phyloP scores from a whole-genome alignment of 2,797 vertebrate species.

The Hirundo rustica region DNA sequence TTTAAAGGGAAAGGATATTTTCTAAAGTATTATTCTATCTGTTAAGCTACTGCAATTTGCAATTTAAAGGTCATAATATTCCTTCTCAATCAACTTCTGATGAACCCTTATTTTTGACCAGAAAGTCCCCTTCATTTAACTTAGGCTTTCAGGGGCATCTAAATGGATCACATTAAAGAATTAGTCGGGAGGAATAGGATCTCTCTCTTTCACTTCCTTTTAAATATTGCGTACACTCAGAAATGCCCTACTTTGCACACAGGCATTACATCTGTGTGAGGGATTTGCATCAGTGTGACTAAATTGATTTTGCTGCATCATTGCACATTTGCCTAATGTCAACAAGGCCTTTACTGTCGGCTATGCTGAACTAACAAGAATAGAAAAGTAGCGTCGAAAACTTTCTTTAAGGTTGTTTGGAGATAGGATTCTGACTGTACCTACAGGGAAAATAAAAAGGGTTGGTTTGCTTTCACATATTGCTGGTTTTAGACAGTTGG shows the following conservation, averaged over 20 bases:
- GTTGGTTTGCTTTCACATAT: neutral
- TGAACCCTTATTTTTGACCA: neutral
- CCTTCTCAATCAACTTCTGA: neutral
- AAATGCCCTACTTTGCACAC: slow-evolving; percentile 40
- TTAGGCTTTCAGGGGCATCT: neutral
- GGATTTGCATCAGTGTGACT: slow-evolving; percentile 57
- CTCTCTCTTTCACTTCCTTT: neutral
- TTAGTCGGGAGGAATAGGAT: neutral
- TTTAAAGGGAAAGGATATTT: neutral
- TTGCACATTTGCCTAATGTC: slow-evolving; percentile 54
- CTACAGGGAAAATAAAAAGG: neutral
- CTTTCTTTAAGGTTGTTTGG: neutral
- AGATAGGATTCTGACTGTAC: neutral
- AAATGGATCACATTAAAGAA: neutral
- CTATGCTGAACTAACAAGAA: slow-evolving; percentile 23
- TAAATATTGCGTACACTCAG: neutral
- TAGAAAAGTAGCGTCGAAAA: neutral
- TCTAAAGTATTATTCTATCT: neutral
- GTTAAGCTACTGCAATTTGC: neutral
- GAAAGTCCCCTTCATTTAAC: neutral
- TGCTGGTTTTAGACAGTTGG: neutral
- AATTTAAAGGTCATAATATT: neutral
- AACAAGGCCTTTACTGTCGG: slow-evolving; percentile 36
- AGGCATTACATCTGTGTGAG: slow-evolving; percentile 14
- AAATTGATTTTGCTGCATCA: slow-evolving; percentile 63